Conservation (phyloP, 2,797 vertebrate genomes). For the Hemitrygon akajei region DNA sequence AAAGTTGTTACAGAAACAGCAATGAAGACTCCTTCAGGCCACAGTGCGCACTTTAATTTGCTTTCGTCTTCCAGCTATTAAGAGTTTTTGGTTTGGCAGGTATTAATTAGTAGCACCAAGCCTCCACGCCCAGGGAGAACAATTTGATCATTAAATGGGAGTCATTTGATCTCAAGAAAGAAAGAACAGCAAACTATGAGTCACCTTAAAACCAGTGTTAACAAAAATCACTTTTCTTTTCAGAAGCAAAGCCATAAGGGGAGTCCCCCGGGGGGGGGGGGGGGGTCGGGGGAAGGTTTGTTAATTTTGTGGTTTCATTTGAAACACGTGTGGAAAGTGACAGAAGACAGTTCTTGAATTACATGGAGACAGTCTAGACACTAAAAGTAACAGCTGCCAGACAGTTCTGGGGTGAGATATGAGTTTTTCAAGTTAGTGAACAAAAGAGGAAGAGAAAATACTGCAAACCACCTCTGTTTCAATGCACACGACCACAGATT, state of each 20-base stretch:
- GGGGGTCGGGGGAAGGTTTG: conserved; percentile 38
- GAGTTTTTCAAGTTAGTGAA: conserved; percentile 25
- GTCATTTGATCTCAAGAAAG: conserved; percentile 43
- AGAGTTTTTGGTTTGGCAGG: conserved; percentile 39
- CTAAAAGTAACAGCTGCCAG: conserved; percentile 50
- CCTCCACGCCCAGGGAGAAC: conserved; percentile 48
- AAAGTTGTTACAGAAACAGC: too few relatives aligned
- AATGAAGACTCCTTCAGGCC: neutral
- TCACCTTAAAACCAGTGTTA: conserved; percentile 46
- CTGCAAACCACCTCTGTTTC: neutral
- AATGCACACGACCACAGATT: neutral
- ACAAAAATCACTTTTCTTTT: conserved; percentile 54
- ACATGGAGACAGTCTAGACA: conserved; percentile 63
- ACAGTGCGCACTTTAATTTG: conserved; percentile 44
- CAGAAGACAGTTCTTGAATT: conserved; percentile 57
- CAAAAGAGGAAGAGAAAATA: neutral
- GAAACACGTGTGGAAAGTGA: conserved; percentile 66
- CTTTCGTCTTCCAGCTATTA: too few relatives aligned
- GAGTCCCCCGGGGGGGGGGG: neutral
- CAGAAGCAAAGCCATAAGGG: neutral
- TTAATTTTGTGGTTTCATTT: conserved; percentile 64
- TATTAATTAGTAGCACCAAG: conserved; percentile 48
- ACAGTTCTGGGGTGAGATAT: conserved; percentile 45
- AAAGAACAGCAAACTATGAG: conserved; percentile 46
- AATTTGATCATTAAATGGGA: conserved; percentile 46